These are phyloP conservation scores for Brenthis daphne DNA, from an alignment of 2,888 invertebrate species.

Conservation along the genomic window DNA sequence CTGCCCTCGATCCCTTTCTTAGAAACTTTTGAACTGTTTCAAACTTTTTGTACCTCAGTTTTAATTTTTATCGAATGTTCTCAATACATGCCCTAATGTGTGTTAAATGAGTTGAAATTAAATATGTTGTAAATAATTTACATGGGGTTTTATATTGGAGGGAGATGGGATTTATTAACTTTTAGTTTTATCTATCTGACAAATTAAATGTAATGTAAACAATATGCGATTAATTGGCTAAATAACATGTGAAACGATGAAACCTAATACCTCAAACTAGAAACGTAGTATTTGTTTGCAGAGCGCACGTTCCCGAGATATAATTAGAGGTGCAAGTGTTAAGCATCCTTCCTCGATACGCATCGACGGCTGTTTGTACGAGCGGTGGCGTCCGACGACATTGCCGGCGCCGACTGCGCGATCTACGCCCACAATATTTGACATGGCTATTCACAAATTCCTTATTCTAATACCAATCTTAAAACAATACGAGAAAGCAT, in stretches of 20 bases:
- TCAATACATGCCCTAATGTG: slow-evolving; percentile 4
- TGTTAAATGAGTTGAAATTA: background rate
- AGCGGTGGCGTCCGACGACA: slow-evolving; percentile 72
- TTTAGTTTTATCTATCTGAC: no score
- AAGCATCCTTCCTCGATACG: slow-evolving; percentile 77
- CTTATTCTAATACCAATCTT: slow-evolving; percentile 44
- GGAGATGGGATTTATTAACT: no score
- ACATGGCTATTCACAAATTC: slow-evolving; percentile 49
- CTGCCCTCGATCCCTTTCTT: slow-evolving; percentile 70
- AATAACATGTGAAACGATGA: slow-evolving; percentile 36
- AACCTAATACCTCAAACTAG: slow-evolving; percentile 35
- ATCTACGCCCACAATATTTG: slow-evolving; percentile 55
- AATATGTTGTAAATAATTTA: no score
- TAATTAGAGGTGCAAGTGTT: slow-evolving; percentile 78
- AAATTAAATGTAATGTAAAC: no score
- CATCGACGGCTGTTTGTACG: slow-evolving; percentile 69
- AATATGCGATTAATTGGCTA: slow-evolving; percentile 13
- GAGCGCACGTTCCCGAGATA: slow-evolving; percentile 66
- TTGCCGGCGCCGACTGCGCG: slow-evolving; percentile 76
- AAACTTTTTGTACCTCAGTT: slow-evolving; percentile 53
- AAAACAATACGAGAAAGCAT: slow-evolving; percentile 39
- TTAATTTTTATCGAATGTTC: no score
- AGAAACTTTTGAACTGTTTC: slow-evolving; percentile 72
- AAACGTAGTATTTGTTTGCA: slow-evolving; percentile 61
- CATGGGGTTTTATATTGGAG: no score